A percentile compares a stretch with the other conserved stretches of the same genome.
Conservation (phyloP, 2,797 vertebrate genomes). For the Diplodus puntazzo region DNA sequence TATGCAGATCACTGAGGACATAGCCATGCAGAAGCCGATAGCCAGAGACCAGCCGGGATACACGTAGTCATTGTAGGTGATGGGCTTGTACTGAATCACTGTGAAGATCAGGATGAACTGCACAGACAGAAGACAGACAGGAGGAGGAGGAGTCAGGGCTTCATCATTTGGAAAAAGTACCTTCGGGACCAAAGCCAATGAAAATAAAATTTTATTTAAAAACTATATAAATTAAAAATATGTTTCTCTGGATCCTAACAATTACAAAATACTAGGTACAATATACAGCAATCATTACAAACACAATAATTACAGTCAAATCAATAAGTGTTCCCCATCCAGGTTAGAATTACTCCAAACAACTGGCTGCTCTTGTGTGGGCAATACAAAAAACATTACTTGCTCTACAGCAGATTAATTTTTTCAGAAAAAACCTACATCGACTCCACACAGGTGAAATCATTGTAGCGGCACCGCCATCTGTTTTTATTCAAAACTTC, state of each 20-base stretch:
- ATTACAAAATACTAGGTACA: neutral
- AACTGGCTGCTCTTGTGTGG: neutral
- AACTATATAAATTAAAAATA: too few species aligned
- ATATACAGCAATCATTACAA: neutral
- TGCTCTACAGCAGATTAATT: neutral
- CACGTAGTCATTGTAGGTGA: conserved; percentile 95
- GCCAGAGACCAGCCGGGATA: conserved; percentile 94
- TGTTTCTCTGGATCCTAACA: too few species aligned
- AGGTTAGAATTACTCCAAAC: neutral
- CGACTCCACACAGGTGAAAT: conserved; percentile 11
- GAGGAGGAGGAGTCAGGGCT: neutral
- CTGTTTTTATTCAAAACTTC: conserved; percentile 19
- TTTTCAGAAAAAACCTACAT: neutral
- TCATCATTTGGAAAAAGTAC: neutral
- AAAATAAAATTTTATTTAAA: neutral
- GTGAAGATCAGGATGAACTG: conserved; percentile 99
- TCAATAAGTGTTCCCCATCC: neutral
- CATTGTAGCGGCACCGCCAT: neutral
- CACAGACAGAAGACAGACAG: conserved; percentile 16
- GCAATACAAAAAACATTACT: neutral
- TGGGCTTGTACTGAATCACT: conserved; percentile 98
- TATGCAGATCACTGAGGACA: conserved; percentile 98
- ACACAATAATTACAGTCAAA: neutral
- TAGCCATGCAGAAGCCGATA: conserved; percentile 95
- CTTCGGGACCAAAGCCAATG: neutral